Evolutionary conservation across 2,797 vertebrate genomes (phyloP).

Genomic region (Triplophysa bombifrons): DNA sequence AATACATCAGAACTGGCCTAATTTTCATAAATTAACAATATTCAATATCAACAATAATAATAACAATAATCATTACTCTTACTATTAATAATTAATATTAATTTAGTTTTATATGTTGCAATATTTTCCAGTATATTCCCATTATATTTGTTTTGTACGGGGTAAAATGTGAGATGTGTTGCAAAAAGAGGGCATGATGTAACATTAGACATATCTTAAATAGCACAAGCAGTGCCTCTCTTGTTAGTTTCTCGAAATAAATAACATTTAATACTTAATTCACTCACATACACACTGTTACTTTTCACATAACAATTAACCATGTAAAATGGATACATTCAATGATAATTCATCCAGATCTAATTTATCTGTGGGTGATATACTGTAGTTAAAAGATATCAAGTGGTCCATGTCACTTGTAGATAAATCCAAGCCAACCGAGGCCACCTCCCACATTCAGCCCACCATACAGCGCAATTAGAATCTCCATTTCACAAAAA

Average conservation of each 20-base stretch:
- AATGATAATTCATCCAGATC: not conserved
- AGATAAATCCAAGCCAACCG: slow-evolving; percentile 40
- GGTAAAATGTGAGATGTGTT: too few relatives aligned
- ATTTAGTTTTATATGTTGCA: too few relatives aligned
- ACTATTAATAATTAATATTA: too few relatives aligned
- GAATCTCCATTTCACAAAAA: slow-evolving; percentile 50
- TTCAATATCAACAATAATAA: too few relatives aligned
- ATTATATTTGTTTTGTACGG: too few relatives aligned
- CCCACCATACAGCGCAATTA: slow-evolving; percentile 45
- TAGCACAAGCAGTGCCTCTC: not conserved
- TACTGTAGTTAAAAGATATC: slow-evolving; percentile 17
- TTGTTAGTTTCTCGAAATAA: not conserved
- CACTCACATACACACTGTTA: not conserved
- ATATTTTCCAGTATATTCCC: too few relatives aligned
- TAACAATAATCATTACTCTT: too few relatives aligned
- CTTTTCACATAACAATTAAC: not conserved
- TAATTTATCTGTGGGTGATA: not conserved
- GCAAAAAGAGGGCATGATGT: not conserved
- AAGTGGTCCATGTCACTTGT: slow-evolving; percentile 16
- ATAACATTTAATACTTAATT: not conserved
- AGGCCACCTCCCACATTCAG: slow-evolving; percentile 47
- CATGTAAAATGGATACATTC: not conserved
- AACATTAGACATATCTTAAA: not conserved
- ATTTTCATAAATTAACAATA: too few relatives aligned
- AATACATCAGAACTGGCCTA: too few relatives aligned